phyloP scores from a whole-genome alignment of 2,888 invertebrate genomes.

The Chaitophorus viminalis region DNA sequence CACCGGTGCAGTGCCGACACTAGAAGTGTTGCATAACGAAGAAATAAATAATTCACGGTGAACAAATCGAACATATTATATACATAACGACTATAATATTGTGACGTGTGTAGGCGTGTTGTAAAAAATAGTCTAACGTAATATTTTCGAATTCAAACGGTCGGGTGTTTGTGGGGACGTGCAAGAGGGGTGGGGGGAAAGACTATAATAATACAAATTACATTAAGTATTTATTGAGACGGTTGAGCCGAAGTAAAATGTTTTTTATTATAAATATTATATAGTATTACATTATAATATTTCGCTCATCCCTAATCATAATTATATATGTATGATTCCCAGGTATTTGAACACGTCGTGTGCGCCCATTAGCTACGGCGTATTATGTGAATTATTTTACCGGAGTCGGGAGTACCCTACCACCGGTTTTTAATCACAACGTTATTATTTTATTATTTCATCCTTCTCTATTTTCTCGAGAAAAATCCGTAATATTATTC shows the following conservation, averaged over 20 bases:
- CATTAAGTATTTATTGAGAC: not conserved
- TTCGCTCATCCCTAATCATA: not conserved
- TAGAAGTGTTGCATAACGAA: not conserved
- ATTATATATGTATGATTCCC: not conserved
- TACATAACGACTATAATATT: not conserved
- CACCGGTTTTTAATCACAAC: no score
- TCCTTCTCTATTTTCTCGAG: no score
- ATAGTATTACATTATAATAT: no score
- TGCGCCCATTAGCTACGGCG: no score
- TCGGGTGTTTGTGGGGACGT: no score
- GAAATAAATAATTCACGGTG: slow-evolving; percentile 30
- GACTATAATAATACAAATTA: not conserved
- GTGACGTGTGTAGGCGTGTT: not conserved
- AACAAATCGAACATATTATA: not conserved
- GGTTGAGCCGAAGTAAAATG: not conserved
- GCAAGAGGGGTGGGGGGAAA: not conserved
- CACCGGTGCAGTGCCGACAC: not conserved
- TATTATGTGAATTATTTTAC: no score
- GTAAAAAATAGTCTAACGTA: not conserved
- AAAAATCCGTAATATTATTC: no score
- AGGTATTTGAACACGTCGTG: not conserved
- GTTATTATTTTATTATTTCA: no score
- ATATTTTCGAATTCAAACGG: no score
- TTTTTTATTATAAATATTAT: no score
- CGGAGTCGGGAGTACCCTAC: no score